phyloP scores from a whole-genome alignment of 2,888 invertebrate genomes.

The Platycnemis pennipes region DNA sequence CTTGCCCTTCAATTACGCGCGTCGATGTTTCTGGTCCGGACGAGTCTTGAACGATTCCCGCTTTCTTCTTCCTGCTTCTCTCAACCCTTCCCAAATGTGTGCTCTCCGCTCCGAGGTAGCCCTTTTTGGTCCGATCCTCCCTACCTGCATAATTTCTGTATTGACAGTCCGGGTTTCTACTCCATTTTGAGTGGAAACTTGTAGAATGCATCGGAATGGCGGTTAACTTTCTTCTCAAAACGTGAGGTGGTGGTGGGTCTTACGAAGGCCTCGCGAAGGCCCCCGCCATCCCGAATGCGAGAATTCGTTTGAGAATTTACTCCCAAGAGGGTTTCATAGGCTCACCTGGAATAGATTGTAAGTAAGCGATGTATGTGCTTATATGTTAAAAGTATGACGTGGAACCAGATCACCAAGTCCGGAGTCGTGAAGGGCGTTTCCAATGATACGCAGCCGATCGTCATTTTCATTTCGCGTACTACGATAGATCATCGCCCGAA shows the following conservation, averaged over 20 bases:
- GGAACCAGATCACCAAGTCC: too few relatives aligned
- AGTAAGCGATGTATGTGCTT: too few relatives aligned
- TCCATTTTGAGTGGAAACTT: conserved; percentile 31
- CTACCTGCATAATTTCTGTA: conserved; percentile 12
- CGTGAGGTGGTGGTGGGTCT: background rate
- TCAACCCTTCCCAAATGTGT: background rate
- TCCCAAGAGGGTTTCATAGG: too few relatives aligned
- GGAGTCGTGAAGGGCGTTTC: too few relatives aligned
- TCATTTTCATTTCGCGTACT: too few relatives aligned
- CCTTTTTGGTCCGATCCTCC: background rate
- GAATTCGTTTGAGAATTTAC: too few relatives aligned
- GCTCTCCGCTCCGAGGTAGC: background rate
- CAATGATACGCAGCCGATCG: too few relatives aligned
- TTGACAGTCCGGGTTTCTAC: conserved; percentile 17
- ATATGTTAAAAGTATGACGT: too few relatives aligned
- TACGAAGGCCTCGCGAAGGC: too few relatives aligned
- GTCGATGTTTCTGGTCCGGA: background rate
- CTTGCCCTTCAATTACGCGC: conserved; percentile 12
- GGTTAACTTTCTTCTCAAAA: background rate
- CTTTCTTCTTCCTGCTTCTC: conserved; percentile 32
- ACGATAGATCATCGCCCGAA: too few relatives aligned
- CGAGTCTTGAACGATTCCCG: background rate
- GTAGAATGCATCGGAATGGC: background rate
- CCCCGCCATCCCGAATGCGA: too few relatives aligned
- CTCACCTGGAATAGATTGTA: too few relatives aligned